phyloP scores from a whole-genome alignment of 2,113 vertebrate genomes.

The Poecile atricapillus region DNA sequence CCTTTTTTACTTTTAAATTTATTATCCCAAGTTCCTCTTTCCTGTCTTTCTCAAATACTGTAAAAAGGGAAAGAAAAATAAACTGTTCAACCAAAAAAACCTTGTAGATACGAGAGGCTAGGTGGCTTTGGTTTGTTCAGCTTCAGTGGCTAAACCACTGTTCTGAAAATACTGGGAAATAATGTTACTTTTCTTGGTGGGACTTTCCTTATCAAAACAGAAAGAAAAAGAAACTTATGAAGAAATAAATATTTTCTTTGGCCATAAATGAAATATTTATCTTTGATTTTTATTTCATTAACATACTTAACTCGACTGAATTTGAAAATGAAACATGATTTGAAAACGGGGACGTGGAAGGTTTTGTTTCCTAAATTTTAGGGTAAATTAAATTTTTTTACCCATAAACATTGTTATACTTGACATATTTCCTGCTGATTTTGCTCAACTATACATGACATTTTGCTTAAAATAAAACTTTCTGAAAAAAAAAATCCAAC shows the following conservation, averaged over 20 bases:
- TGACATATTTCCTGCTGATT: not conserved
- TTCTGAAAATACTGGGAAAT: not conserved
- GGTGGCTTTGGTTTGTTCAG: not conserved
- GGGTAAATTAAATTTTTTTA: not conserved
- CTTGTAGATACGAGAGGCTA: not conserved
- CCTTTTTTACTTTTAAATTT: not conserved
- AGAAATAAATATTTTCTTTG: not conserved
- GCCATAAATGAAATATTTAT: not conserved
- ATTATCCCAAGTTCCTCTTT: not conserved
- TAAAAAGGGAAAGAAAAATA: not conserved
- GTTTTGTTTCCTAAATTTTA: not conserved
- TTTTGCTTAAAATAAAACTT: not conserved
- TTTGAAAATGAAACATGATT: not conserved
- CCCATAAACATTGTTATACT: fast-evolving
- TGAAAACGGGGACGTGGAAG: not conserved
- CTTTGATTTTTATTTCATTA: not conserved
- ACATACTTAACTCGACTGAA: not conserved
- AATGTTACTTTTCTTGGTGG: not conserved
- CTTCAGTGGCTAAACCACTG: not conserved
- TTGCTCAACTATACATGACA: not conserved
- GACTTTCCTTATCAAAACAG: not conserved
- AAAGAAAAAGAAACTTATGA: not conserved
- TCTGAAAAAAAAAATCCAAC: fast-evolving
- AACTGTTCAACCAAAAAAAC: not conserved
- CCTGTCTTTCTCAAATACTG: not conserved